phyloP scores from a whole-genome alignment of 2,888 invertebrate species.

The Euzophera pinguis region DNA sequence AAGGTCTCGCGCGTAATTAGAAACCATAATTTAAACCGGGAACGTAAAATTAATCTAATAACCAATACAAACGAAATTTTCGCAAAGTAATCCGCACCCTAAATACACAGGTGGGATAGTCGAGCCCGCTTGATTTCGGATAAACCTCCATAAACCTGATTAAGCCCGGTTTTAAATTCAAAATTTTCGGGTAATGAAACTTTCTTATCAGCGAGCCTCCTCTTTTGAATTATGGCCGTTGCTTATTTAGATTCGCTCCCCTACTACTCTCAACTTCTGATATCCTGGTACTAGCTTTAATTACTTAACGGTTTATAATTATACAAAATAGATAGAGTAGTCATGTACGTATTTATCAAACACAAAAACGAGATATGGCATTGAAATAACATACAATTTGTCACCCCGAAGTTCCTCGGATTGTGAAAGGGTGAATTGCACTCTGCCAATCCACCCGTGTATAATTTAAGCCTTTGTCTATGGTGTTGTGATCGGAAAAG shows the following conservation, averaged over 20 bases:
- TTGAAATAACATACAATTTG: slow-evolving; percentile 58
- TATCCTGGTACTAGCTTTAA: slow-evolving; percentile 32
- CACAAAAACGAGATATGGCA: slow-evolving; percentile 31
- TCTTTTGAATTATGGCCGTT: slow-evolving; percentile 68
- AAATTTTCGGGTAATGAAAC: slow-evolving; percentile 75
- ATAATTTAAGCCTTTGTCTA: slow-evolving; percentile 74
- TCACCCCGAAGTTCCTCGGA: slow-evolving; percentile 52
- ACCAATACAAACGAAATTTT: slow-evolving; percentile 67
- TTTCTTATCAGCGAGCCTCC: slow-evolving; percentile 72
- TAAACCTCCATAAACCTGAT: slow-evolving; percentile 63
- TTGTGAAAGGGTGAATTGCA: slow-evolving; percentile 60
- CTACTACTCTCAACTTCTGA: slow-evolving; percentile 33
- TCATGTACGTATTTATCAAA: slow-evolving; percentile 20
- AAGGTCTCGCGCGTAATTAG: slow-evolving; percentile 34
- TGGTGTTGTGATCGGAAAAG: slow-evolving; percentile 75
- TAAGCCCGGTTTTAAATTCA: slow-evolving; percentile 76
- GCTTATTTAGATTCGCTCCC: slow-evolving; percentile 49
- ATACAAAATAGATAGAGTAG: slow-evolving; percentile 17
- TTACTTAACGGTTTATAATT: slow-evolving; percentile 32
- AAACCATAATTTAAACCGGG: slow-evolving; percentile 29
- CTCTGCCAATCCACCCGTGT: slow-evolving; percentile 62
- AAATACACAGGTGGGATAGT: slow-evolving; percentile 69
- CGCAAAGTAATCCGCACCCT: slow-evolving; percentile 64
- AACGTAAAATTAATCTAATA: slow-evolving; percentile 57
- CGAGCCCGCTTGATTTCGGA: slow-evolving; percentile 46